Evolutionary conservation across 2,888 invertebrate species (phyloP), one percentile per base, ranked within the genome.

Genomic region (Ditylenchus weischeri): DNA sequence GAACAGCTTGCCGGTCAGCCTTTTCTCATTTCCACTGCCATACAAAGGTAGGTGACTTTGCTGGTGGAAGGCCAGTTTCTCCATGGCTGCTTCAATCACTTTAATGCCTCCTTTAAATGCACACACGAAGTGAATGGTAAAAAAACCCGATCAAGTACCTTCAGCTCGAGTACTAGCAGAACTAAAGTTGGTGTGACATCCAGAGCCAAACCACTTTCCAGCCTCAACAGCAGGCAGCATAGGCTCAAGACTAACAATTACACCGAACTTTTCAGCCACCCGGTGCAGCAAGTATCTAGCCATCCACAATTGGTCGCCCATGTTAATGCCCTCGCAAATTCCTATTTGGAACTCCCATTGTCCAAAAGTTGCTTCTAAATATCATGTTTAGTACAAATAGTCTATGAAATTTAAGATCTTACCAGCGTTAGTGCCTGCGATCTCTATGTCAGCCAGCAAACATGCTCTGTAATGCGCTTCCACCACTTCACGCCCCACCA

Each of bases 141-240:
- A 18, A 62, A 18, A 62, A 29, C 35, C 29, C 29, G 5, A 29
- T 29, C 2, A 29, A 29, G 5, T 29, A 29, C 29, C 29, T 29
- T 29, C 29, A 58, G 90, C 89, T 63, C 95, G 87, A 95, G 95
- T 96, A 51, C 87, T 87, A 83, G 90, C 89, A 0, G 95, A 96
- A 13, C 93, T 94, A 86, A 93, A 94, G 86, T 96, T 96, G 68
- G 91, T 91, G 84, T 96, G 95, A 0, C 93, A 93, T 0, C 95
- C 95, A 59, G 95, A 92, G 6, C 93, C 93, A 84, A 93, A 93
- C 93, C 93, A 93, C 84, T 91, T 90, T 38, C 91, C 90, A 23
- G 18, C 35, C 18, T 18, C 35, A 15, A 57, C 18, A 5, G 21
- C 23, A 4, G 86, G 86, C 19, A 50, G 19, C 72, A 87, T 86